Conservation (phyloP, 2,888 invertebrate species). For the Brachylomia viminalis region DNA sequence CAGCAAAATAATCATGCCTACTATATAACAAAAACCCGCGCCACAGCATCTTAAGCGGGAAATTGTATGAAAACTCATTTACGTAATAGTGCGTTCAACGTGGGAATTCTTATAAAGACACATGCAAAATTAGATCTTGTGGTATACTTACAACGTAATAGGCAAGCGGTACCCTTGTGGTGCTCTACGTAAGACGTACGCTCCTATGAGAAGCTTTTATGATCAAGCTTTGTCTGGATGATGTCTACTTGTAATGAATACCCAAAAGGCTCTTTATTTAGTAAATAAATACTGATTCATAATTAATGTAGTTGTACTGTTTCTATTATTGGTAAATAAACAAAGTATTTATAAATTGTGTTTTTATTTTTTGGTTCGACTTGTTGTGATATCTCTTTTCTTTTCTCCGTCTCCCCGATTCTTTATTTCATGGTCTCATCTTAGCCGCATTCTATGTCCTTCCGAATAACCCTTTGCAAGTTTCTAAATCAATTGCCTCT, state of each 20-base stretch:
- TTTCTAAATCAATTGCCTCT: background rate
- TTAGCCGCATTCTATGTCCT: background rate
- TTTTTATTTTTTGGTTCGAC: background rate
- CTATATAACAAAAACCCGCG: background rate
- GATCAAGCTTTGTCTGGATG: background rate
- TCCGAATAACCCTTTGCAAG: background rate
- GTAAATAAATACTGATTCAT: background rate
- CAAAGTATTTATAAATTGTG: too few relatives aligned
- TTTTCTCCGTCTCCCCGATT: background rate
- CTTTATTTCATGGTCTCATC: background rate
- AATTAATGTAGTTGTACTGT: background rate
- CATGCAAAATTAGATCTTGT: slow-evolving; percentile 22
- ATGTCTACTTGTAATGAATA: background rate
- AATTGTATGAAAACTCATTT: slow-evolving; percentile 33
- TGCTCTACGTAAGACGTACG: background rate
- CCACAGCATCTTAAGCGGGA: background rate
- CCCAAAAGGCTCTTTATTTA: background rate
- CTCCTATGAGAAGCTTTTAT: background rate
- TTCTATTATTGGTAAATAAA: background rate
- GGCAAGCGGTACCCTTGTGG: background rate
- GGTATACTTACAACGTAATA: background rate
- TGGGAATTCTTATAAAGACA: background rate
- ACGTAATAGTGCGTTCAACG: slow-evolving; percentile 9
- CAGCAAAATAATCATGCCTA: slow-evolving; percentile 6
- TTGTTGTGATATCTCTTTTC: background rate